Base-by-base conservation (phyloP, 2,888 invertebrate genomes). In the Pelosia muscerda region DNA sequence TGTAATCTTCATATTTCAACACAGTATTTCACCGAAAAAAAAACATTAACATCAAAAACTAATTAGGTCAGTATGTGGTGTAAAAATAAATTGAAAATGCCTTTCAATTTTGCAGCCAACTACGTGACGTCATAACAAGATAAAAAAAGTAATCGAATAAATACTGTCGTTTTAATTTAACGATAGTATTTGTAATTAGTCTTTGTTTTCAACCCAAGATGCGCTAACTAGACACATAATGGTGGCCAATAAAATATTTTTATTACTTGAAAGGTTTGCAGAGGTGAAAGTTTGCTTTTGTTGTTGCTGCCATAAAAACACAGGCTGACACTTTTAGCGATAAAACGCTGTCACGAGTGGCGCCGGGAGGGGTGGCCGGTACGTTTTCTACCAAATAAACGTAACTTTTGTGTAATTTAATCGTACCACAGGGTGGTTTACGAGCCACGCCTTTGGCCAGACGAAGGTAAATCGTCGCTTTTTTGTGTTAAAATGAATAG, bases 231-330 rank as follows among this genome's bases (percentile, higher is more conserved):
- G 28, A 31, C 64, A 25, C 56, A 25, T 53, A 49, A 42, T 42
- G 69, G 56, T 73, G 61, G 56, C 77, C 78, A 85, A 85, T 89
- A 88, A 90, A 89, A 90, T 86, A 89, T 89, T 90, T 90, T 92
- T 88, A 90, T 87, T 86, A 81, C 84, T 84, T 78, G 83, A 90
- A 90, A 87, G 82, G 84, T 83, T 85, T 81, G 82, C 85, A 81
- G 84, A 90, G 91, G 90, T 90, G 89, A 91, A 90, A 92, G 89
- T 90, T 92, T 89, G 86, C 89, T 87, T 90, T 92, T 92, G 90
- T 91, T 88, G 86, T 86, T 85, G 84, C 78, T 83, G 85, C 86
- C 84, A 88, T 91, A 91, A 92, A 92, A 92, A 90, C 85, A 87
- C 78, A 79, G 84, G 85, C 86, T 89, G 92, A 91, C 93, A 92